These are phyloP conservation scores for Perodicticus potto DNA, from an alignment of 2,797 vertebrate genomes.

Conservation along the genomic window DNA sequence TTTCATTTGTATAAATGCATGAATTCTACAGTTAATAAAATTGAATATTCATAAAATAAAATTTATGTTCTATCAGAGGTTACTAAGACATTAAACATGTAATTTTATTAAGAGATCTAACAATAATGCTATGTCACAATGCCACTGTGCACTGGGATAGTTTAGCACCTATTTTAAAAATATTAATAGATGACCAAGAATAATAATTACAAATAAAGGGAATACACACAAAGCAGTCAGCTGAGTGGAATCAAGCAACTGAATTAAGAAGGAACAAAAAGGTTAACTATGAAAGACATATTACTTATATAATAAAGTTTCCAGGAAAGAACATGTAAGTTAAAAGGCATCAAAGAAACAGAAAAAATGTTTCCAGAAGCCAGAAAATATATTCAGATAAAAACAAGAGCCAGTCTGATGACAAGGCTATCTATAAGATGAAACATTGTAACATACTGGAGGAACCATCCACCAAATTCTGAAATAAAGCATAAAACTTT, in stretches of 20 bases:
- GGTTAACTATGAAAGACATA: background rate
- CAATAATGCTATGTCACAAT: background rate
- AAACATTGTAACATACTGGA: background rate
- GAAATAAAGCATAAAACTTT: background rate
- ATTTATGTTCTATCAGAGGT: background rate
- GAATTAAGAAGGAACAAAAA: background rate
- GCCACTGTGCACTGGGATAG: background rate
- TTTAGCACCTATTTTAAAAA: background rate
- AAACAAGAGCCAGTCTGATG: background rate
- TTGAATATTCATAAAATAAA: slow-evolving; percentile 6
- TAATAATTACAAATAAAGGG: background rate
- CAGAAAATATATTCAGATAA: background rate
- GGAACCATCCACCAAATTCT: background rate
- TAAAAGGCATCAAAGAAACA: background rate
- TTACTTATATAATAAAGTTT: background rate
- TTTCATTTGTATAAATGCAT: slow-evolving; percentile 1
- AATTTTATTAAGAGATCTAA: background rate
- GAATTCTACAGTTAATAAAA: slow-evolving; percentile 6
- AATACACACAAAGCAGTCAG: background rate
- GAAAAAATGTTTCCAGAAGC: background rate
- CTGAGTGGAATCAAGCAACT: background rate
- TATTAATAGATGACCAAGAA: slow-evolving; percentile 27
- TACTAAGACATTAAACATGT: background rate
- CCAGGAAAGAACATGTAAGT: background rate
- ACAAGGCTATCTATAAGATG: background rate